A percentile compares a stretch with the other conserved stretches of the same genome.
These are phyloP conservation scores for Plutella xylostella DNA, from an alignment of 2,888 invertebrate species.

Conservation along the genomic window DNA sequence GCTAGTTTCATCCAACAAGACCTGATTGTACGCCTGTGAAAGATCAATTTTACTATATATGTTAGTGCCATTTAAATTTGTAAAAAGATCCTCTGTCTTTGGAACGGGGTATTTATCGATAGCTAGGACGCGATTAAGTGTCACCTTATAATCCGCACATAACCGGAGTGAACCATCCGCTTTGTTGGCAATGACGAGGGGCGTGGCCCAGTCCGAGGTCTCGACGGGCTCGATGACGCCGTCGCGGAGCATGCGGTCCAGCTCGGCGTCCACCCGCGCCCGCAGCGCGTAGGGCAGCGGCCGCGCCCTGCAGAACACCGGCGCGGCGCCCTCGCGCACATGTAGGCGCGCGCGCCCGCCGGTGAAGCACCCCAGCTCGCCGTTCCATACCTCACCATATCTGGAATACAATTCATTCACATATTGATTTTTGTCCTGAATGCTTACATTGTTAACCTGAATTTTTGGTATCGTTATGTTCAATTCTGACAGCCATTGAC, in stretches of 20 bases:
- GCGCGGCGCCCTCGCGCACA: constrained; percentile 5
- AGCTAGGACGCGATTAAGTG: constrained; percentile 9
- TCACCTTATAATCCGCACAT: constrained; percentile 12
- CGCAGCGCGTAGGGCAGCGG: constrained; percentile 4
- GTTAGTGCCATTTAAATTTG: neutral
- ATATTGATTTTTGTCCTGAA: neutral
- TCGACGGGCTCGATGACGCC: constrained; percentile 3
- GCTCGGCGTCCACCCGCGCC: neutral
- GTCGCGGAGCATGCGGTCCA: too few species aligned
- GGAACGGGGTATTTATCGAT: constrained; percentile 3
- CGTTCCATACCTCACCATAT: neutral
- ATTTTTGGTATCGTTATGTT: neutral
- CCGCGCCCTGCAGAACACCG: constrained; percentile 4
- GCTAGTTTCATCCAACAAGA: neutral
- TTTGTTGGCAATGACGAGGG: constrained; percentile 15
- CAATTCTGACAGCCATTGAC: neutral
- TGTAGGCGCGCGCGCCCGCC: neutral
- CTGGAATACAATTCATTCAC: neutral
- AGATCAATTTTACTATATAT: neutral
- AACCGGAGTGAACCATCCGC: constrained; percentile 7
- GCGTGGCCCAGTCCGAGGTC: constrained; percentile 6
- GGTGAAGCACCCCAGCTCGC: neutral
- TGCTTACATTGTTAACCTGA: neutral
- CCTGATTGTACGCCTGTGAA: neutral
- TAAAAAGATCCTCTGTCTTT: neutral